Evolutionary conservation across 2,888 invertebrate genomes (phyloP).

Genomic region (Brachylomia viminalis): DNA sequence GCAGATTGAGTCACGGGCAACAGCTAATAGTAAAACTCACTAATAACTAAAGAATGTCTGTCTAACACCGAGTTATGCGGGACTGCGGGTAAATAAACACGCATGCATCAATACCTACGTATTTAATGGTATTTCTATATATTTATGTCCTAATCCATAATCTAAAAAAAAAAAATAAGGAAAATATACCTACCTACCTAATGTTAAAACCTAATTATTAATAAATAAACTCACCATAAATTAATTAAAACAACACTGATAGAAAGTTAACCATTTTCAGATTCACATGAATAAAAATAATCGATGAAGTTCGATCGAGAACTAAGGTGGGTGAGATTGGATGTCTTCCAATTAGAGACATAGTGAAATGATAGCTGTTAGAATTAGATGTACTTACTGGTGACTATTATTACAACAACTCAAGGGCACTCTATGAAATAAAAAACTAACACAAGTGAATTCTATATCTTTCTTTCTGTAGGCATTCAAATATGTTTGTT

Average conservation of each 20-base stretch:
- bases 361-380: slow-evolving; percentile 29
- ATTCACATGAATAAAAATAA: slow-evolving; percentile 28
- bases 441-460: not conserved
- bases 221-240: slow-evolving; percentile 11
- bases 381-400: slow-evolving; percentile 1
- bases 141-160: not conserved
- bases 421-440: slow-evolving; percentile 41
- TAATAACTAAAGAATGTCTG: too few relatives aligned
- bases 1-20: too few relatives aligned
- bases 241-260: slow-evolving; percentile 18
- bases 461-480: not conserved
- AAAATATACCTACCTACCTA: not conserved
- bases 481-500: not conserved
- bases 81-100: too few relatives aligned
- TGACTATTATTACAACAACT: slow-evolving; percentile 49
- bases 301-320: slow-evolving; percentile 37
- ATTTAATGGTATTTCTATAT: not conserved
- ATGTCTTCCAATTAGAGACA: slow-evolving; percentile 55
- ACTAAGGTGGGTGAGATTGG: slow-evolving; percentile 50
- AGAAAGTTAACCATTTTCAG: slow-evolving; percentile 2
- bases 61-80: too few relatives aligned
- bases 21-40: too few relatives aligned
- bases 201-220: not conserved
- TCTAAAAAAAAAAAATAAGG: not conserved
- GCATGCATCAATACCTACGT: not conserved